Evolutionary conservation across 1,140 invertebrate species (phyloP), one percentile per base, ranked within the genome.

Genomic region (Brachionus rubens): DNA sequence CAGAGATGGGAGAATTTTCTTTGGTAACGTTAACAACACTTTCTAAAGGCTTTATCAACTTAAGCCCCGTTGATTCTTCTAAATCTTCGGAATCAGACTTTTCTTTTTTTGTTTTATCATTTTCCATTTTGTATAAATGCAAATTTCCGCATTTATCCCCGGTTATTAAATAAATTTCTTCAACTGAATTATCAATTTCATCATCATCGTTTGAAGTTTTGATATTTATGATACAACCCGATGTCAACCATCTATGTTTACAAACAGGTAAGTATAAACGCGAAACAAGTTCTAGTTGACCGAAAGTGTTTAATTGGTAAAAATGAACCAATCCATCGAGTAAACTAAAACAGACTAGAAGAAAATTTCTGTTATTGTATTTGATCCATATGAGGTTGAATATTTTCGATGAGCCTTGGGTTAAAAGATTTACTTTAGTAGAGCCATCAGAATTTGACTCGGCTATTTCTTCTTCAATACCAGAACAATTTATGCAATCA

Each of bases 131-230:
- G 46, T 40, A 72, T 40, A 72, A 72, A 40, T 72, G 68, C 16
- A 72, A 50, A 72, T 72, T 72, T 9, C 68, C 68, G 12, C 68
- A 50, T 72, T 72, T 72, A 28, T 72, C 68, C 12, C 68, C 68
- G 10, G 28, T 46, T 36, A 72, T 40, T 24, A 72, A 16, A 46
- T 50, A 40, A 3, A 72, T 19, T 54, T 40, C 24, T 72, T 72
- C 43, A 14, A 10, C 19, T 14, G 16, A 21, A 40, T 72, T 7
- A 26, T 72, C 68, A 4, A 24, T 33, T 24, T 26, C 19, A 4
- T 50, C 46, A 24, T 3, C 36, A 65, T 14, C 10, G n/a, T 41
- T n/a, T 12, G 6, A 21, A 9, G 21, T 28, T 40, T 48, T 54
- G 28, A 72, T 50, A 12, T 24, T 19, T 40, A 72, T 54, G 19